Percentiles rank a stretch among this genome's conserved stretches.
Evolutionary conservation across 2,888 invertebrate species (phyloP).

Genomic region (Pseudolycoriella hygida): DNA sequence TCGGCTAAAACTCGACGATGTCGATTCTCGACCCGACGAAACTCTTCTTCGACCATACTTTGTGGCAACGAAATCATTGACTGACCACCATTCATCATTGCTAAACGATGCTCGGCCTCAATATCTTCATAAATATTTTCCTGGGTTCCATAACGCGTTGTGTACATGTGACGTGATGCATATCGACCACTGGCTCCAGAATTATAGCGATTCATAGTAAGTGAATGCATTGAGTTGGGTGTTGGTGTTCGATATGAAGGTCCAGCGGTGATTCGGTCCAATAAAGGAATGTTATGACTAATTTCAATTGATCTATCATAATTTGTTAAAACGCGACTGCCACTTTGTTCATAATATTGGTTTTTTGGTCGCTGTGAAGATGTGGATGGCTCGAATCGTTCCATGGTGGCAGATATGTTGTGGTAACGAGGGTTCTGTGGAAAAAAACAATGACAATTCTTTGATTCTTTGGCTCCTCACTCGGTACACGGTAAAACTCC

Average conservation of each 20-base stretch:
- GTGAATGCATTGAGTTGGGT: conserved; percentile 25
- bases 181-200: conserved; percentile 25
- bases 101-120: conserved; percentile 11
- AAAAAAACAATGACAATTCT: conserved; percentile 6
- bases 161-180: conserved; percentile 2
- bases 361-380: neutral
- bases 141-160: conserved; percentile 17
- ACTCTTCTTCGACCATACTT: conserved; percentile 65
- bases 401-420: conserved; percentile 46
- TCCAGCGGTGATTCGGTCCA: conserved; percentile 7
- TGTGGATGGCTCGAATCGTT: conserved; percentile 37
- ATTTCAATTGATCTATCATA: neutral
- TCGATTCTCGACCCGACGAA: conserved; percentile 62
- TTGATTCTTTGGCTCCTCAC: too few relatives aligned
- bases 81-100: conserved; percentile 23
- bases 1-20: conserved; percentile 72
- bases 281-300: conserved; percentile 1
- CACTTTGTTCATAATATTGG: neutral
- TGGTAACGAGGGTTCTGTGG: conserved; percentile 42
- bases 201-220: conserved; percentile 24
- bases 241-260: conserved; percentile 19
- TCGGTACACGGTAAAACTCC: too few relatives aligned
- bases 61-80: conserved; percentile 50
- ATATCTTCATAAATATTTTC: conserved; percentile 19
- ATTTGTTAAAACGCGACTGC: neutral